Conservation (phyloP, 2,113 vertebrate genomes). For the Platycercus adscitus region DNA sequence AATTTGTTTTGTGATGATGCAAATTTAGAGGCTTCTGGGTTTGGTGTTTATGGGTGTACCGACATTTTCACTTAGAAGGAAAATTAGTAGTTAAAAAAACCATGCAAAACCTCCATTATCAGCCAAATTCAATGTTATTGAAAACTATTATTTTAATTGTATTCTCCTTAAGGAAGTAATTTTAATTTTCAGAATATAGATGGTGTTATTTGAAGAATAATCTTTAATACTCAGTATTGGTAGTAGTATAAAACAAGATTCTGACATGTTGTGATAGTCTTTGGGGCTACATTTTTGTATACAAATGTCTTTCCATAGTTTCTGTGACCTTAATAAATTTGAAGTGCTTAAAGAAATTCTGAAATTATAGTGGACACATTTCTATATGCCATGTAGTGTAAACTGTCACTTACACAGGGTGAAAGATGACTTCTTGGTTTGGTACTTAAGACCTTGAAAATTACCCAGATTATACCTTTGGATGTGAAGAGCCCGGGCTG, state of each 20-base stretch:
- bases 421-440: background rate
- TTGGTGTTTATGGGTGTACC: background rate
- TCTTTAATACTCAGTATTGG: conserved; percentile 7
- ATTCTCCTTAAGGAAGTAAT: conserved; percentile 42
- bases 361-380: background rate
- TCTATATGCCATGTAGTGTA: fast-evolving
- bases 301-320: background rate
- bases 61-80: background rate
- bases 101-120: background rate
- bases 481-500: background rate
- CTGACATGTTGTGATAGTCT: background rate
- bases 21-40: conserved; percentile 1
- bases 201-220: conserved; percentile 23
- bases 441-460: background rate
- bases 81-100: conserved; percentile 21
- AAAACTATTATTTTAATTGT: conserved; percentile 68
- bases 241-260: background rate
- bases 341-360: background rate
- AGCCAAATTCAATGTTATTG: conserved; percentile 16
- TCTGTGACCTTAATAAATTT: background rate
- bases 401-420: background rate
- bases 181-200: conserved; percentile 47
- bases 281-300: background rate
- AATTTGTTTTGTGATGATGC: background rate
- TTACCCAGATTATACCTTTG: background rate